Conservation (phyloP, 2,113 vertebrate genomes). For the Malurus alboscapulatus region DNA sequence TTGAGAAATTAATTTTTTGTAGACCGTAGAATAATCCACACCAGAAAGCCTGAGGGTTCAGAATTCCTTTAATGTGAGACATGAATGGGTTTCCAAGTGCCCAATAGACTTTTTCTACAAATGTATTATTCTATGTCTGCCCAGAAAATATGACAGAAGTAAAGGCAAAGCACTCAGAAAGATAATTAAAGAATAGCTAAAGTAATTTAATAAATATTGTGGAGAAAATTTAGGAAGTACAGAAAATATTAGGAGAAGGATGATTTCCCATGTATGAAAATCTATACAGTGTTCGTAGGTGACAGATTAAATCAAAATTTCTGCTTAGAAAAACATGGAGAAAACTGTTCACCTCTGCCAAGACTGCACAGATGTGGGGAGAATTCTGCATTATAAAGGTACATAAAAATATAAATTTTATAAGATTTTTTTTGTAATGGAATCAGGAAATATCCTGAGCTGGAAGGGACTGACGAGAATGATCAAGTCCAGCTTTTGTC, state of each 20-base stretch:
- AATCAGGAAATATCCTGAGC: background rate
- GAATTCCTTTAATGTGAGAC: background rate
- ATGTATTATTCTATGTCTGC: background rate
- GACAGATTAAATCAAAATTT: background rate
- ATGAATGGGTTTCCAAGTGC: background rate
- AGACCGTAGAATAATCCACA: background rate
- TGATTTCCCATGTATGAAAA: background rate
- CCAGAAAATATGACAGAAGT: background rate
- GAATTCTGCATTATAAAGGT: background rate
- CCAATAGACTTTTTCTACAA: background rate
- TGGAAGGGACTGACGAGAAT: background rate
- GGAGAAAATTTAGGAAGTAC: background rate
- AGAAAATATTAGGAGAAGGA: background rate
- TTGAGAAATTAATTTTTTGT: background rate
- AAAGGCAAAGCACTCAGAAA: background rate
- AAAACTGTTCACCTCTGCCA: background rate
- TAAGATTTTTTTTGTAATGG: background rate
- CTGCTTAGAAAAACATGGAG: background rate
- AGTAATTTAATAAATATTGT: background rate
- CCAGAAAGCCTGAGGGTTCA: background rate
- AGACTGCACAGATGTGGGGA: background rate
- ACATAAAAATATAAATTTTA: background rate
- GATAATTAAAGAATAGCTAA: background rate
- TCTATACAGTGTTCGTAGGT: fast-evolving
- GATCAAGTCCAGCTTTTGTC: background rate